Base-by-base conservation (phyloP, 2,113 vertebrate genomes). In the Rallus limicola region DNA sequence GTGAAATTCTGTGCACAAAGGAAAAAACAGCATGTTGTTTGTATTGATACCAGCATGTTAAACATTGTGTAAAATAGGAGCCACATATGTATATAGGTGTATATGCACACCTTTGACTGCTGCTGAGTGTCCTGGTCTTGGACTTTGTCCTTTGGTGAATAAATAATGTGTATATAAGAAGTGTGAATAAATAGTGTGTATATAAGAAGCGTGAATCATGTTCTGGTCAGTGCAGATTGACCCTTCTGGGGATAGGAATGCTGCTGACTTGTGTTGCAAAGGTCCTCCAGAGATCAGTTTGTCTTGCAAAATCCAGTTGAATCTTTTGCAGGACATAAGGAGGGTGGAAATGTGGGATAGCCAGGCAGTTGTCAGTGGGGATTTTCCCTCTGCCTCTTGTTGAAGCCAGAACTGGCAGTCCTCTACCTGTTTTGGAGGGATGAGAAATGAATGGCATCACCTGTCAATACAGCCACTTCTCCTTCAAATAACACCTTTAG, bases 1-100 rank as follows among this genome's bases (percentile, higher is more conserved):
- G 99, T 98, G 94, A 71, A 67, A 82, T 23, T 82, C 93, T 76
- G 86, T 95, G 96, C 91, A 42, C 92, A 16, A 62, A 91, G 93
- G 84, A 36, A 91, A 81, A 69, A 55, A 25, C 56, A 89, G 21
- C 96, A 42, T 4, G 0, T 78, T 92, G 77, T 94, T 92, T 91
- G 15, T 95, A 8, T 86, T 10, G 1, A 9, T 95, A 25, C 53
- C 81, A 89, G 92, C 93, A 95, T 97, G 94, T 75, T 96, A 85
- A 94, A 82, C 2, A 0, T n/a, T 78, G 53, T 86, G 11, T 86
- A 0, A 82, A 81, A 13, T 58, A 34, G 52, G 46, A 70, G 36
- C 38, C 0, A 0, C 48, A 23, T 44, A 9, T 52, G 1, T 64
- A 31, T 23, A 42, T 60, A 81, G 75, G 78, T 59, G 71, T 67